Percentiles rank a stretch among this genome's conserved stretches.
Evolutionary conservation across 2,113 vertebrate genomes (phyloP).

Genomic region (Rhombomys opimus): DNA sequence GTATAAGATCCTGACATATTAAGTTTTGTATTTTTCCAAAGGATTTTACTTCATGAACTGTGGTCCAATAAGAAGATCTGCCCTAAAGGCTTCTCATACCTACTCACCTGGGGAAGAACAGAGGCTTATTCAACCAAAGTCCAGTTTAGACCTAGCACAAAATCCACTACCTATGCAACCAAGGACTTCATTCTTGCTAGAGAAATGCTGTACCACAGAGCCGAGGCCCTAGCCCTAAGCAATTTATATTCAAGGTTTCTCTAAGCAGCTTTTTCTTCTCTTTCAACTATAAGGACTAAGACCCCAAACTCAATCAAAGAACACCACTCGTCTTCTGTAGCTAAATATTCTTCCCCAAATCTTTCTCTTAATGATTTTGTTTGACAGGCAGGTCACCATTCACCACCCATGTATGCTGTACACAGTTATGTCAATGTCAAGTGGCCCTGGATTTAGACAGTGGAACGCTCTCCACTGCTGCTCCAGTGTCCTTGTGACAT

Average conservation of each 20-base stretch:
- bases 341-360: not conserved
- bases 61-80: not conserved
- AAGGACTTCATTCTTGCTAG: not conserved
- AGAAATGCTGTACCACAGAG: not conserved
- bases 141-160: not conserved
- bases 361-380: not conserved
- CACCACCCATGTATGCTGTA: not conserved
- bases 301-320: slow-evolving; percentile 9
- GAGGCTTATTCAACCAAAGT: not conserved
- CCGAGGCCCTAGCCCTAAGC: not conserved
- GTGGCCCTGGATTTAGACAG: not conserved
- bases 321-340: not conserved
- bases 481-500: not conserved
- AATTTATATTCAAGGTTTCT: slow-evolving; percentile 8
- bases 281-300: not conserved
- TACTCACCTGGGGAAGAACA: not conserved
- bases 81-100: not conserved
- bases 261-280: not conserved
- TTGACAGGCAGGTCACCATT: not conserved
- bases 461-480: not conserved
- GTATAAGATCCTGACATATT: not conserved
- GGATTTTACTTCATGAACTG: not conserved
- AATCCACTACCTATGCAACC: not conserved
- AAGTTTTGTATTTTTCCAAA: not conserved
- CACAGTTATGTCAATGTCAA: slow-evolving; percentile 5